phyloP scores from a whole-genome alignment of 2,888 invertebrate genomes.

The Frankliniella intonsa region DNA sequence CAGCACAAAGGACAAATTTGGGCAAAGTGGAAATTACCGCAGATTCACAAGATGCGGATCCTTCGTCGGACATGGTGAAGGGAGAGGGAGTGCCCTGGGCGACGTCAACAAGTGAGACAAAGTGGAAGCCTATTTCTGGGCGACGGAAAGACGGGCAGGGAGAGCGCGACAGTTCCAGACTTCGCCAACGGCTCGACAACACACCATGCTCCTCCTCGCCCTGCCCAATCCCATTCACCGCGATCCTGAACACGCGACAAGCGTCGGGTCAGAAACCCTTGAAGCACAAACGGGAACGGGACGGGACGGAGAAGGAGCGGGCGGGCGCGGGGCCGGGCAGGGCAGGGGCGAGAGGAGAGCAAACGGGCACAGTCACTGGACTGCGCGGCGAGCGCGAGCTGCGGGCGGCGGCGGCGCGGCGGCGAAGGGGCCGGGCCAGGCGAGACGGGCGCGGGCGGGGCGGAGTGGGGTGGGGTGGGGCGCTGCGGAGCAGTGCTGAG shows the following conservation, averaged over 20 bases:
- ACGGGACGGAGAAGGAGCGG: neutral
- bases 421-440: neutral
- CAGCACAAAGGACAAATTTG: neutral
- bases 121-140: conserved; percentile 7
- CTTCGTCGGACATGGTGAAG: neutral
- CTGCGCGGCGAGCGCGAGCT: neutral
- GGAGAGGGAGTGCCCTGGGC: neutral
- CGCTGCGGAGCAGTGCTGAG: neutral
- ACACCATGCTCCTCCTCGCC: neutral
- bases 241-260: neutral
- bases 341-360: neutral
- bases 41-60: conserved; percentile 8
- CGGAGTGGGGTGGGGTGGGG: neutral
- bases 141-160: neutral
- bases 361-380: neutral
- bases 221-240: neutral
- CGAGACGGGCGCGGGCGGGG: neutral
- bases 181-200: neutral
- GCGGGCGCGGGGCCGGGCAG: neutral
- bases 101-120: conserved; percentile 8
- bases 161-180: neutral
- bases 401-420: neutral
- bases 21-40: neutral
- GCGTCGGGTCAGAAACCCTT: neutral
- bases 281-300: neutral